A percentile compares a stretch with the other conserved stretches of the same genome.
phyloP scores from a whole-genome alignment of 2,797 vertebrate genomes.

The Lacerta viridis region DNA sequence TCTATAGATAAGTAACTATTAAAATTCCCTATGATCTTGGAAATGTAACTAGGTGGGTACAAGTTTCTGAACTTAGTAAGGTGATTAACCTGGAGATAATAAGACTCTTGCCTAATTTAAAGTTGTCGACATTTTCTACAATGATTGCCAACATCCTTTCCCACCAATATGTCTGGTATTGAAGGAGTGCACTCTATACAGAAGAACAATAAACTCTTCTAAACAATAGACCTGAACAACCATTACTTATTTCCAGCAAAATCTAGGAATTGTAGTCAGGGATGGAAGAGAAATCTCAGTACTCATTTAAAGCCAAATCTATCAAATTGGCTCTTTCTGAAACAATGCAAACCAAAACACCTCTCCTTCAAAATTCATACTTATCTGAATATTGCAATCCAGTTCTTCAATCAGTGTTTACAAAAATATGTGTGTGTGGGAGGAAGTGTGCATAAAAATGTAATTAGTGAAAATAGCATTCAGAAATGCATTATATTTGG shows the following conservation, averaged over 20 bases:
- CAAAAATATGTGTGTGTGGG: too few relatives aligned
- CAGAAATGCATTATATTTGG: too few relatives aligned
- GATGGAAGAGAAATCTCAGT: neutral
- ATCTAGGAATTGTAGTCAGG: neutral
- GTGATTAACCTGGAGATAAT: neutral
- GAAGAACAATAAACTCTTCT: neutral
- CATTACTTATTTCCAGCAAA: neutral
- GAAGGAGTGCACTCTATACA: neutral
- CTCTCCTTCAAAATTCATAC: too few relatives aligned
- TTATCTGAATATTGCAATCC: too few relatives aligned
- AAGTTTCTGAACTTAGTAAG: constrained; percentile 2
- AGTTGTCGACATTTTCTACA: neutral
- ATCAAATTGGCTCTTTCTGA: too few relatives aligned
- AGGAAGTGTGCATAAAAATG: too few relatives aligned
- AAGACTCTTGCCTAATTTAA: neutral
- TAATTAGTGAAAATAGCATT: too few relatives aligned
- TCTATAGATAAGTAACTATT: neutral
- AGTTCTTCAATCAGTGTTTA: too few relatives aligned
- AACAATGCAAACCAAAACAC: too few relatives aligned
- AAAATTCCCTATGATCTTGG: neutral
- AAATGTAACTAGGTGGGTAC: neutral
- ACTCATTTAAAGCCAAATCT: too few relatives aligned
- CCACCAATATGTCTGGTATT: neutral
- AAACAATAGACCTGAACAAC: neutral
- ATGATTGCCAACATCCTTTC: neutral